phyloP scores from a whole-genome alignment of 1,140 invertebrate species.

The Drosophila paulistorum region DNA sequence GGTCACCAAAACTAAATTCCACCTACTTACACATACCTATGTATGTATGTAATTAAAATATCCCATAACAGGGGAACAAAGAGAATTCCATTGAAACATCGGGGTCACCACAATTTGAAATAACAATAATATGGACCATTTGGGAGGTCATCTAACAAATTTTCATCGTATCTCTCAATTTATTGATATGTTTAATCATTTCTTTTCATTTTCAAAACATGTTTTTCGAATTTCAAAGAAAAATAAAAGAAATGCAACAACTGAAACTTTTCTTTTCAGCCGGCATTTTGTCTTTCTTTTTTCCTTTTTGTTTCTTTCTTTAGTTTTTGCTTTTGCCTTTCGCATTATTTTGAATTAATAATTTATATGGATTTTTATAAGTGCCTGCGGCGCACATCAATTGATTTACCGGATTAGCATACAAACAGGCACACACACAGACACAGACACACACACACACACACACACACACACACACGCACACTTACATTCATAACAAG shows the following conservation, averaged over 20 bases:
- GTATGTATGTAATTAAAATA: too few species aligned
- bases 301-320: slow-evolving; percentile 15
- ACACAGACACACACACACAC: not conserved
- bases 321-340: slow-evolving; percentile 14
- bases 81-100: not conserved
- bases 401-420: slow-evolving; percentile 80
- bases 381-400: slow-evolving; percentile 75
- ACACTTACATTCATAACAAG: not conserved
- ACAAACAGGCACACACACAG: slow-evolving; percentile 32
- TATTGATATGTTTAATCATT: slow-evolving; percentile 5
- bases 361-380: slow-evolving; percentile 79
- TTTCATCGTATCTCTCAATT: not conserved
- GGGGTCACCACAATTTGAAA: not conserved
- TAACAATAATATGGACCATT: not conserved
- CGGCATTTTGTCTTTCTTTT: slow-evolving; percentile 24
- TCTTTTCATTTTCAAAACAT: not conserved
- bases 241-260: not conserved
- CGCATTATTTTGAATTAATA: slow-evolving; percentile 79
- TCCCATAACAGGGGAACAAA: too few species aligned
- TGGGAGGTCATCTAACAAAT: not conserved
- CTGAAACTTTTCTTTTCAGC: slow-evolving; percentile 11
- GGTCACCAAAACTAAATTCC: too few species aligned
- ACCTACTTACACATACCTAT: too few species aligned
- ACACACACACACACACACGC: not conserved
- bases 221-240: not conserved